Conservation (phyloP, 2,113 vertebrate species). For the Serinus canaria region DNA sequence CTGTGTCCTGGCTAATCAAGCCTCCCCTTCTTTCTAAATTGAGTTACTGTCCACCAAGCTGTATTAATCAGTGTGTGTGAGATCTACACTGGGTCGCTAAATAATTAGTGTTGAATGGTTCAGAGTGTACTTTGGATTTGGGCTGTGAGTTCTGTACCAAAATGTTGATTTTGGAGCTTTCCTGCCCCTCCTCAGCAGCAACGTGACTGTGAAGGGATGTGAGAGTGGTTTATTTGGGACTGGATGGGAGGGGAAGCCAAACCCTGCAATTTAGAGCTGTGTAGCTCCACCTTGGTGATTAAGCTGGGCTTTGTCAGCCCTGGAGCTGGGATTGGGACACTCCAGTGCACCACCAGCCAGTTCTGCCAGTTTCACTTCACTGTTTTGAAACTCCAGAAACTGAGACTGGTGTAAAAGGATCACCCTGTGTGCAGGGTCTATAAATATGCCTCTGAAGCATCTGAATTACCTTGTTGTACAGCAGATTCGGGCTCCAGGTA, state of each 20-base stretch:
- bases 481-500: fast-evolving
- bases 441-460: background rate
- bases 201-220: background rate
- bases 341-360: background rate
- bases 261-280: background rate
- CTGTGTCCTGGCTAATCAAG: background rate
- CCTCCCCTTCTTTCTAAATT: background rate
- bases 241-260: background rate
- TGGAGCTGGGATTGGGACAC: background rate
- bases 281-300: constrained; percentile 14
- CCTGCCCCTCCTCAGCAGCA: background rate
- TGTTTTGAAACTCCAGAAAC: background rate
- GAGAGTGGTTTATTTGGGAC: background rate
- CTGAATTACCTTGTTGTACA: background rate
- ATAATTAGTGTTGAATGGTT: background rate
- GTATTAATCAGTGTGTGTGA: background rate
- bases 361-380: background rate
- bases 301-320: background rate
- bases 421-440: background rate
- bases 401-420: background rate
- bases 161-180: background rate
- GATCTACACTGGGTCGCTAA: background rate
- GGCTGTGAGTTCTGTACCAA: background rate
- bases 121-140: background rate
- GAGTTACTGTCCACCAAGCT: background rate